Percentiles rank a stretch among this genome's conserved stretches.
Evolutionary conservation across 2,797 vertebrate genomes (phyloP).

Genomic region (Triplophysa bombifrons): DNA sequence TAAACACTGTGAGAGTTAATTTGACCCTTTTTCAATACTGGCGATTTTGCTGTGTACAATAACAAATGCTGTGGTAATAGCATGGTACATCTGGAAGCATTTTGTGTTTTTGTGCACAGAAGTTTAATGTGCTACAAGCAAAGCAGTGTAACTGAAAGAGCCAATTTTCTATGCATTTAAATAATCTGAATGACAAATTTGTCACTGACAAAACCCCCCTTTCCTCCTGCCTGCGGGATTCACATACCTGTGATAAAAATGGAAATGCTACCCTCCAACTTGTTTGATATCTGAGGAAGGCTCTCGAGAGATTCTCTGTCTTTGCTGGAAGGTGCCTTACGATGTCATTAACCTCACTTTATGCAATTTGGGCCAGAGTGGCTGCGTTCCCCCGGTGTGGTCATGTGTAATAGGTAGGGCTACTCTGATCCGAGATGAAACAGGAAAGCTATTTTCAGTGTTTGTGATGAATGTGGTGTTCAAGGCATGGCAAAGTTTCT

Average conservation of each 20-base stretch:
- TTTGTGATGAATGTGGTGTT: constrained; percentile 71
- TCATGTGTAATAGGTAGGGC: constrained; percentile 57
- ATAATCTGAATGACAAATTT: constrained; percentile 3
- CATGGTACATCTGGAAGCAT: not conserved
- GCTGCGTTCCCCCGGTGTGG: constrained; percentile 53
- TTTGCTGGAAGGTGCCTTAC: constrained; percentile 60
- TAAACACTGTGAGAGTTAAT: no score
- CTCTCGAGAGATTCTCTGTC: constrained; percentile 54
- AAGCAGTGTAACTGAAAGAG: not conserved
- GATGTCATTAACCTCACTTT: constrained; percentile 74
- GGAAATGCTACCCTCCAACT: constrained; percentile 43
- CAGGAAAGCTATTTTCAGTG: constrained; percentile 67
- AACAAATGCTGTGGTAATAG: not conserved
- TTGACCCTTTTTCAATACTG: no score
- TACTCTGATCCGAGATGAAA: constrained; percentile 63
- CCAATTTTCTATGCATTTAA: not conserved
- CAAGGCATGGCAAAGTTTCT: constrained; percentile 47
- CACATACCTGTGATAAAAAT: constrained; percentile 50
- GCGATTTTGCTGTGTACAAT: no score
- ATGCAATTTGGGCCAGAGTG: constrained; percentile 70
- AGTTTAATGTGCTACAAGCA: not conserved
- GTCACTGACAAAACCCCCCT: constrained; percentile 1
- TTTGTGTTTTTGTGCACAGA: not conserved
- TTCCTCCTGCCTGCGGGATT: constrained; percentile 36
- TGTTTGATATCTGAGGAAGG: constrained; percentile 49